Percentiles rank a stretch among this genome's conserved stretches.
Conservation (phyloP, 2,113 vertebrate species). For the Actenoides lindsayi region DNA sequence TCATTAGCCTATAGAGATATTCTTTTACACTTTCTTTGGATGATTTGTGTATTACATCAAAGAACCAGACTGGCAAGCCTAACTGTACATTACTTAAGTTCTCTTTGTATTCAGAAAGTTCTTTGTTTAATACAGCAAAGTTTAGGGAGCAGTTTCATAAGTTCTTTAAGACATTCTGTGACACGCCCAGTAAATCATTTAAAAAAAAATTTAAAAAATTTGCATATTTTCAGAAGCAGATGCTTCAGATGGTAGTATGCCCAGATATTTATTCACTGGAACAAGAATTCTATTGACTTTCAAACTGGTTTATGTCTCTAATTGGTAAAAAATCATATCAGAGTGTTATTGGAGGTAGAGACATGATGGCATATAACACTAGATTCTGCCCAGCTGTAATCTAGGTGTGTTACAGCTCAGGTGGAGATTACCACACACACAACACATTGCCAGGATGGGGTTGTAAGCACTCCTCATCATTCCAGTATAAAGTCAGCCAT, state of each 20-base stretch:
- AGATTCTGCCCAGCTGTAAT: background rate
- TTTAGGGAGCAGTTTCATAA: background rate
- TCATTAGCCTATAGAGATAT: background rate
- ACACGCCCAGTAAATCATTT: background rate
- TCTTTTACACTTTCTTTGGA: background rate
- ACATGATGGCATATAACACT: background rate
- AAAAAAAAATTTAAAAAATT: background rate
- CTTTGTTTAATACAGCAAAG: background rate
- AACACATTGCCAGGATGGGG: background rate
- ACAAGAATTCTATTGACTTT: background rate
- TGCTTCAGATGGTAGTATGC: accelerated
- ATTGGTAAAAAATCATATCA: background rate
- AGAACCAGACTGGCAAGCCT: background rate
- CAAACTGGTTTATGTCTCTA: background rate
- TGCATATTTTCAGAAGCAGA: background rate
- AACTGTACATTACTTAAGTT: background rate
- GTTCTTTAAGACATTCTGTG: background rate
- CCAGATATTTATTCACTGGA: background rate
- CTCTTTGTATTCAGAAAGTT: background rate
- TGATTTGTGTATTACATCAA: background rate
- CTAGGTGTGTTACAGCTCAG: background rate
- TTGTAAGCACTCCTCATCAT: background rate
- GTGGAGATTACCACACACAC: background rate
- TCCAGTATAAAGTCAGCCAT: background rate
- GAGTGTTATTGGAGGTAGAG: background rate